Evolutionary conservation across 2,113 vertebrate genomes (phyloP).

Genomic region (Campylomormyrus numenius): DNA sequence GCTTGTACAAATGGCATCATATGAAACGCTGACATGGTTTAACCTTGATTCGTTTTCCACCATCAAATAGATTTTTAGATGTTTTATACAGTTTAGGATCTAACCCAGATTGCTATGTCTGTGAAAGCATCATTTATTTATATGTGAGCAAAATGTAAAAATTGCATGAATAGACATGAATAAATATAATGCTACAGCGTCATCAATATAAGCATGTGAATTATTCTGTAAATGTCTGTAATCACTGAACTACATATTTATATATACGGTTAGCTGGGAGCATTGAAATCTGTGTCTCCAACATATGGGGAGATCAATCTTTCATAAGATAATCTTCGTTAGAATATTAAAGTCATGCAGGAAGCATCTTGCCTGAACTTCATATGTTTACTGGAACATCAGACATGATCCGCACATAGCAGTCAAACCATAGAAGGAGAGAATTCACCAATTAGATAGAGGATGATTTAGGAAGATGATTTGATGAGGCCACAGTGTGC

Average conservation of each 20-base stretch:
- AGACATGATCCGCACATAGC: neutral
- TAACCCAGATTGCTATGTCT: neutral
- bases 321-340: neutral
- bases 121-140: neutral
- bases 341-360: neutral
- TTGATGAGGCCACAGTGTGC: no score
- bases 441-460: no score
- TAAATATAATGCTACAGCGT: neutral
- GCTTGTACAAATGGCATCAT: neutral
- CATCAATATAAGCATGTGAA: neutral
- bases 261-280: neutral
- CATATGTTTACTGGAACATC: neutral
- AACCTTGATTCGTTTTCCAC: neutral
- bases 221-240: neutral
- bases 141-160: neutral
- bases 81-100: neutral
- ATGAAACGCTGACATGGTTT: neutral
- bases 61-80: neutral
- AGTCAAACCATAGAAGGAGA: neutral
- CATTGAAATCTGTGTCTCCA: neutral
- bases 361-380: neutral
- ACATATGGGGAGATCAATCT: neutral
- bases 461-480: no score
- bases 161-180: neutral
- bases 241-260: neutral